Conservation (phyloP, 2,888 invertebrate species). For the Sturmia bella region DNA sequence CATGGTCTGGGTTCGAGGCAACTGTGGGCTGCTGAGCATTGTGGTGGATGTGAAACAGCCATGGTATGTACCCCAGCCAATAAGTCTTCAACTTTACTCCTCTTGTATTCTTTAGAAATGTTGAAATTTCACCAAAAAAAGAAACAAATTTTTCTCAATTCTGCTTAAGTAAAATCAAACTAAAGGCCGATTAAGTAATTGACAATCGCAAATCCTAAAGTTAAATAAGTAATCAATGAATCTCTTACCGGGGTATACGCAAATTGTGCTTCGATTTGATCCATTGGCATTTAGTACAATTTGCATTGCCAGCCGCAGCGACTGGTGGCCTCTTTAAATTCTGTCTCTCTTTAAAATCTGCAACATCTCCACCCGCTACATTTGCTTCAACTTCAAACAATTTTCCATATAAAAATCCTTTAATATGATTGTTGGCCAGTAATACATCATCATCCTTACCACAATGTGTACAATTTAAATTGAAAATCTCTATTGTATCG, state of each 20-base stretch:
- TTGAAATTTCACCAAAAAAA: no score
- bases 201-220: background rate
- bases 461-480: conserved; percentile 63
- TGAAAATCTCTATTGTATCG: conserved; percentile 74
- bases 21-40: no score
- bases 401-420: conserved; percentile 26
- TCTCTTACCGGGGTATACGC: conserved; percentile 71
- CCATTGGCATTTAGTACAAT: conserved; percentile 64
- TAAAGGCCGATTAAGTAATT: no score
- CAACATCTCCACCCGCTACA: conserved; percentile 5
- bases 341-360: background rate
- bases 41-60: no score
- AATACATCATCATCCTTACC: conserved; percentile 59
- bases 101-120: no score
- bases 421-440: conserved; percentile 49
- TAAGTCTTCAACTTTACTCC: no score
- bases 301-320: conserved; percentile 35
- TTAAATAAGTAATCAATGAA: background rate
- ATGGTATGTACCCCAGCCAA: no score
- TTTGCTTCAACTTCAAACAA: conserved; percentile 2
- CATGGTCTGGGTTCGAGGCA: no score
- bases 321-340: conserved; percentile 15
- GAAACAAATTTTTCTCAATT: no score
- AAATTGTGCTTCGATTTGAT: conserved; percentile 68
- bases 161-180: no score